phyloP scores from a whole-genome alignment of 1,140 invertebrate genomes.

The Anastrepha ludens region DNA sequence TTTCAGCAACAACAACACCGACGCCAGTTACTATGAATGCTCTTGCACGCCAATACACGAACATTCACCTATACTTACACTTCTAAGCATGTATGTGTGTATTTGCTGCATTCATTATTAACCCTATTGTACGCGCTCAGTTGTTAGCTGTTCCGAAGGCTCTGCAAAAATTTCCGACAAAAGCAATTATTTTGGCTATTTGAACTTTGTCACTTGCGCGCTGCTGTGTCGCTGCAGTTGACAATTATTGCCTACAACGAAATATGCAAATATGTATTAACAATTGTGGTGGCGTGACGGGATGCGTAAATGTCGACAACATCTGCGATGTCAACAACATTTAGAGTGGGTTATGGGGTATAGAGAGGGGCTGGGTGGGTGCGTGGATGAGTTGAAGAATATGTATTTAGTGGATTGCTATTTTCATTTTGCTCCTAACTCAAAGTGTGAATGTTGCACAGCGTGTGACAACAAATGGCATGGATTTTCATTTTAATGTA shows the following conservation, averaged over 20 bases:
- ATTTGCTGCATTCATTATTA: slow-evolving; percentile 24
- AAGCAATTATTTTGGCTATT: slow-evolving; percentile 26
- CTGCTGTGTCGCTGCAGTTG: not conserved
- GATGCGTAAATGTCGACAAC: not conserved
- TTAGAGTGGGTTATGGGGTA: not conserved
- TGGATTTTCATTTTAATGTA: slow-evolving; percentile 15
- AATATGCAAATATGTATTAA: slow-evolving; percentile 4
- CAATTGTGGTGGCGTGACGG: not conserved
- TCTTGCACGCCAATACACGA: no score
- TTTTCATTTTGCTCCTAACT: not conserved
- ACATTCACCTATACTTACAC: no score
- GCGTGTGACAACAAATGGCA: not conserved
- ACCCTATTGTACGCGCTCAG: not conserved
- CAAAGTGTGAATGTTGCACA: not conserved
- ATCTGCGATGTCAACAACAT: not conserved
- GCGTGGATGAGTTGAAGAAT: no score
- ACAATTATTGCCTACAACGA: not conserved
- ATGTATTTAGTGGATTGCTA: no score
- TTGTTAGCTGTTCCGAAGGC: not conserved
- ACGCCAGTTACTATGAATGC: no score
- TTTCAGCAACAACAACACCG: not conserved
- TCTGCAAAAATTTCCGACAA: not conserved
- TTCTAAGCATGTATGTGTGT: not conserved
- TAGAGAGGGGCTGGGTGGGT: not conserved
- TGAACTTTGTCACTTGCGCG: not conserved